phyloP scores from a whole-genome alignment of 2,113 vertebrate genomes.

The Bettongia penicillata region DNA sequence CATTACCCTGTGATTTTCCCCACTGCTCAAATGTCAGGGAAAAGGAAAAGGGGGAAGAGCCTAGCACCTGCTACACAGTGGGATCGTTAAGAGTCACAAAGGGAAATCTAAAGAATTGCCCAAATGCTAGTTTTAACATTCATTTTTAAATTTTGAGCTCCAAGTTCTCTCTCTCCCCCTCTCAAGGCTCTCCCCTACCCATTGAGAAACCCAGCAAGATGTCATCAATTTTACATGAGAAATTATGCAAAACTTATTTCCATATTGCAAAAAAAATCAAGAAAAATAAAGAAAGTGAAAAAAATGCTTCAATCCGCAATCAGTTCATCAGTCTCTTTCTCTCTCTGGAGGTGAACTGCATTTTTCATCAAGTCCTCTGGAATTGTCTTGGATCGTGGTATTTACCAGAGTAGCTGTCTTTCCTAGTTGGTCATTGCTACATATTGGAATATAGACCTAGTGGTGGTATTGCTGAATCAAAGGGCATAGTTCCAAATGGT shows the following conservation, averaged over 20 bases:
- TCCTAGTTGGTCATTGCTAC: background rate
- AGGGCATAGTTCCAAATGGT: background rate
- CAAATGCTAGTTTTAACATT: background rate
- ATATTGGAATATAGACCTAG: background rate
- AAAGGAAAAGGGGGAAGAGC: background rate
- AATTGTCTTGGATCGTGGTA: background rate
- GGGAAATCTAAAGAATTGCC: background rate
- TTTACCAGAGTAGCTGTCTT: background rate
- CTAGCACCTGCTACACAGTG: background rate
- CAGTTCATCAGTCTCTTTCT: background rate
- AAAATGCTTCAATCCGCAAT: background rate
- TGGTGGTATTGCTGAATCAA: background rate
- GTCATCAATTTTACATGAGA: background rate
- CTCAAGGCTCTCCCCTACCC: background rate
- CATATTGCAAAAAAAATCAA: background rate
- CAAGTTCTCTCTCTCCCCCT: background rate
- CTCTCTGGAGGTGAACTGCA: background rate
- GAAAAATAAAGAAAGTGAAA: background rate
- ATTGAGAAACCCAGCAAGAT: background rate
- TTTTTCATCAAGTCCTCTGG: background rate
- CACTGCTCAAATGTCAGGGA: background rate
- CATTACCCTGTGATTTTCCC: background rate
- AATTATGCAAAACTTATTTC: background rate
- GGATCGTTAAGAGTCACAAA: background rate
- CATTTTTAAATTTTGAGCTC: background rate